These are phyloP conservation scores for Arizona elegans DNA, from an alignment of 2,113 vertebrate species.

Conservation along the genomic window DNA sequence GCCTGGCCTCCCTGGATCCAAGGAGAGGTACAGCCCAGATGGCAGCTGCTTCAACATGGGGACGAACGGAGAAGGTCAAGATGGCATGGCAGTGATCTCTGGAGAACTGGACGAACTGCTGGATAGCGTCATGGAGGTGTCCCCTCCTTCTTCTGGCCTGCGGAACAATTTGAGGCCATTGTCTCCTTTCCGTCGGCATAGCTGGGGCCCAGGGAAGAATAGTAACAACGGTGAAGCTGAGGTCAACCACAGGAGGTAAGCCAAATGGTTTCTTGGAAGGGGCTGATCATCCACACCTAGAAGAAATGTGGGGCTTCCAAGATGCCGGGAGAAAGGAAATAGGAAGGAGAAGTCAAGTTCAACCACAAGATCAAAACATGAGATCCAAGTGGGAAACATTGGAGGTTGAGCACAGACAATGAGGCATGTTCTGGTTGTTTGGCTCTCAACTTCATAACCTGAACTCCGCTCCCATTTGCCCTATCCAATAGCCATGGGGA, in stretches of 20 bases:
- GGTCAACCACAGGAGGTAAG: conserved; percentile 93
- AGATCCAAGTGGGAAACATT: not conserved
- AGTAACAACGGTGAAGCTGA: conserved; percentile 75
- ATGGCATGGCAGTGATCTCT: conserved; percentile 37
- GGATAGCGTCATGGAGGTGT: conserved; percentile 87
- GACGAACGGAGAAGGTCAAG: conserved; percentile 55
- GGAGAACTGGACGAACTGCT: conserved; percentile 86
- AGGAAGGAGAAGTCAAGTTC: not conserved
- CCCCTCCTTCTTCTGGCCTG: conserved; percentile 69
- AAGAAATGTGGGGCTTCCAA: not conserved
- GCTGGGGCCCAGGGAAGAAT: conserved; percentile 94
- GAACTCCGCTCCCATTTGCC: not conserved
- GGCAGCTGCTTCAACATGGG: conserved; percentile 59
- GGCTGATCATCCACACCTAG: not conserved
- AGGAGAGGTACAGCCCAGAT: conserved; percentile 70
- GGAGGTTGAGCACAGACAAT: not conserved
- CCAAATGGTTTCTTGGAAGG: not conserved
- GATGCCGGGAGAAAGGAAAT: not conserved
- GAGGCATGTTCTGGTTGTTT: not conserved
- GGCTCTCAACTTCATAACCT: not conserved
- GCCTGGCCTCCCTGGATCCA: conserved; percentile 43
- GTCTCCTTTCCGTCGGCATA: conserved; percentile 92
- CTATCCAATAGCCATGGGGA: not conserved
- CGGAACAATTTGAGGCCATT: conserved; percentile 77
- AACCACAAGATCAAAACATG: not conserved